Percentiles rank a stretch among this genome's conserved stretches.
These are phyloP conservation scores for Trachymyrmex septentrionalis DNA, from an alignment of 1,140 invertebrate species.

Conservation along the genomic window DNA sequence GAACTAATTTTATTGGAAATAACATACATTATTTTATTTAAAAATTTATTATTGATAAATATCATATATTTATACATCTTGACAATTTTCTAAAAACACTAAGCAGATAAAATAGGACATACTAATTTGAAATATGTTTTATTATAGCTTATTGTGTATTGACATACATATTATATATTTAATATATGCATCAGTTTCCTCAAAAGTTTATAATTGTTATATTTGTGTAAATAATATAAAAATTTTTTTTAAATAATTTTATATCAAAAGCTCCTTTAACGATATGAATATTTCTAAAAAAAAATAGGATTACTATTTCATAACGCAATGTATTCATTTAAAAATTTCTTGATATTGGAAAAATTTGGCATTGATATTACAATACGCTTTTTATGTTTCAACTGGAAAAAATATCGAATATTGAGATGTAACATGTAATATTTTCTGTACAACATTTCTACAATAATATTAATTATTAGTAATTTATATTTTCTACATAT, in stretches of 20 bases:
- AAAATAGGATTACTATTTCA: neutral
- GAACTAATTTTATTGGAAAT: neutral
- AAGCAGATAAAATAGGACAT: neutral
- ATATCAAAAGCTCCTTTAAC: neutral
- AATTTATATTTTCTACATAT: neutral
- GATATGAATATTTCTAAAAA: constrained; percentile 6
- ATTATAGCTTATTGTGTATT: neutral
- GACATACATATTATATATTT: constrained; percentile 1
- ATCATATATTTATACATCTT: neutral
- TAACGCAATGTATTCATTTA: neutral
- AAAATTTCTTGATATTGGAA: constrained; percentile 29
- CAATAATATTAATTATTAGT: neutral
- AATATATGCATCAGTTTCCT: neutral
- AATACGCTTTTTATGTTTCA: neutral
- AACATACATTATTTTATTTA: neutral
- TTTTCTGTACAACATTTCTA: neutral
- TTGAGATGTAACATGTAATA: neutral
- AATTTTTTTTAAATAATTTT: neutral
- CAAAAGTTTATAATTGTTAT: no score
- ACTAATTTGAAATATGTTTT: neutral
- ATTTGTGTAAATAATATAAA: neutral
- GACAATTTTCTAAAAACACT: neutral
- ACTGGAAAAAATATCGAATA: constrained; percentile 4
- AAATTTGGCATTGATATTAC: constrained; percentile 9
- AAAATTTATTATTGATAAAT: neutral